Base-by-base conservation (phyloP, 1,140 invertebrate species). In the Idris sp. region DNA sequence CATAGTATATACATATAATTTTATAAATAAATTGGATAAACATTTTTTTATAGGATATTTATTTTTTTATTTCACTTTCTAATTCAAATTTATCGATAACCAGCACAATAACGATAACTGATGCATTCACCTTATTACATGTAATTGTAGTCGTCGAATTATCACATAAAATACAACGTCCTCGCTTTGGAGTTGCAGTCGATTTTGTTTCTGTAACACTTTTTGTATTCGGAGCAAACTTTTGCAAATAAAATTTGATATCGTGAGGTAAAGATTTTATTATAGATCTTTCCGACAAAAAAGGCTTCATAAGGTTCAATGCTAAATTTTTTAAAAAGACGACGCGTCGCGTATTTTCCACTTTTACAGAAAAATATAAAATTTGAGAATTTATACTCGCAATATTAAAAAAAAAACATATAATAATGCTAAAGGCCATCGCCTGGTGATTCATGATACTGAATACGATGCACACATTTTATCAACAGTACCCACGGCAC, bases 381-480 rank as follows among this genome's bases (percentile, higher is more conserved):
- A 51, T 36, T 36, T 51, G 31, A 3, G 31, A 30, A 36, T 51
- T 51, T 22, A 51, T 36, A 3, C 46, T 31, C 0, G 46, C 31
- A 51, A 38, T 36, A 28, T 53, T 38, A 19, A 53, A 11, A 22
- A n/a, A n/a, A 38, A 11, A 40, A 53, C 35, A 40, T 26, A 48
- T 33, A 48, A 48, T 30, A 48, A 48, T 14, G 33, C 49, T 5
- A 54, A 1, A 30, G 36, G 36, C 36, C 51, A 54, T 41, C 36
- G 7, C 11, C 26, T 28, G 6, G 51, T 54, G 1, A 53, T 53
- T 19, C 49, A 10, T 4, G 48, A 36, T 8, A 38, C 48, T 7
- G 48, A 53, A 54, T 54, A 54, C 4, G n/a, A 10, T 15, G 22
- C 30, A 14, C 54, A 58, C 54, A 36, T 44, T 25, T 59, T 16